Evolutionary conservation across 2,888 invertebrate species (phyloP).

Genomic region (Syritta pipiens): DNA sequence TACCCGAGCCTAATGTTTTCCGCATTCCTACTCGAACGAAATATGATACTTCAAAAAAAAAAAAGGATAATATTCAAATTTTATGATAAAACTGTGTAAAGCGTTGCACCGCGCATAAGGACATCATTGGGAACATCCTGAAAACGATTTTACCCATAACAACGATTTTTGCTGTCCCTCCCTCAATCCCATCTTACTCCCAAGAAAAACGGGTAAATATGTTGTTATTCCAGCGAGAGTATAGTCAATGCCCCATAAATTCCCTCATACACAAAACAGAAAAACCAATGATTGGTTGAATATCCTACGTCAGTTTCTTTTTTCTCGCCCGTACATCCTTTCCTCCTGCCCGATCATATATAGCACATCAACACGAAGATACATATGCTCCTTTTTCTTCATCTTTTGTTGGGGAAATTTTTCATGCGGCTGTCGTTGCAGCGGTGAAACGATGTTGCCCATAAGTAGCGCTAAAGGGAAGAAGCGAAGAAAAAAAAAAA

Average conservation of each 20-base stretch:
- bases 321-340: slow-evolving; percentile 7
- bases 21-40: too few species aligned
- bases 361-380: neutral
- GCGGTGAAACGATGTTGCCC: slow-evolving; percentile 50
- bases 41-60: slow-evolving; percentile 18
- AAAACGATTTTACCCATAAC: slow-evolving; percentile 40
- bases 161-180: neutral
- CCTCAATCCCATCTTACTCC: neutral
- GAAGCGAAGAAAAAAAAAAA: too few species aligned
- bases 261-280: slow-evolving; percentile 31
- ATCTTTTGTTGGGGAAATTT: slow-evolving; percentile 19
- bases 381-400: slow-evolving; percentile 32
- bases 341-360: slow-evolving; percentile 9
- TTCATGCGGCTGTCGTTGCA: slow-evolving; percentile 46
- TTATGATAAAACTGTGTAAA: slow-evolving; percentile 28
- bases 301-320: slow-evolving; percentile 42
- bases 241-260: slow-evolving; percentile 39
- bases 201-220: slow-evolving; percentile 29
- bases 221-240: slow-evolving; percentile 3
- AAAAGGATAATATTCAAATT: slow-evolving; percentile 34
- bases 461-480: slow-evolving; percentile 32
- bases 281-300: slow-evolving; percentile 55
- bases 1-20: too few species aligned
- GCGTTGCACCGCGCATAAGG: slow-evolving; percentile 36
- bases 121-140: slow-evolving; percentile 48